Evolutionary conservation across 1,140 invertebrate species (phyloP).

Genomic region (Apocrypta bakeri): DNA sequence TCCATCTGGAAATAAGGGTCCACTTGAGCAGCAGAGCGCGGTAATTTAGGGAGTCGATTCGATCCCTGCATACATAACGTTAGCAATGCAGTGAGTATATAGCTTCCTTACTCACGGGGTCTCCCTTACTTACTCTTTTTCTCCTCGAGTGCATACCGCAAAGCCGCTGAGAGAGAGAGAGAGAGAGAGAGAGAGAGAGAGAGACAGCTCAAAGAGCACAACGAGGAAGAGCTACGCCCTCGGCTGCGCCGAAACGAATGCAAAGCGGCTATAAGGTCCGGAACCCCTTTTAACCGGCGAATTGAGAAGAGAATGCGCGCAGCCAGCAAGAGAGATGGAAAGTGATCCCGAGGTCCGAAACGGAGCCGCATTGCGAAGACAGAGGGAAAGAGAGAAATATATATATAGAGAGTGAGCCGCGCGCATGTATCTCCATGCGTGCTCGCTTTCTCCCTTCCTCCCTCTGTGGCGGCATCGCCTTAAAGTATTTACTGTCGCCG

Average conservation of each 20-base stretch:
- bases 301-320: conserved; percentile 11
- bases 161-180: neutral
- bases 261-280: conserved; percentile 61
- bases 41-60: neutral
- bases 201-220: conserved; percentile 68
- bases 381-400: too few species aligned
- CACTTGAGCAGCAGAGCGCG: neutral
- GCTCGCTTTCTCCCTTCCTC: conserved; percentile 42
- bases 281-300: conserved; percentile 3
- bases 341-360: conserved; percentile 34
- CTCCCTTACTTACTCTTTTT: neutral
- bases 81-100: neutral
- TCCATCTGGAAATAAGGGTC: conserved; percentile 39
- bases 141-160: neutral
- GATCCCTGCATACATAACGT: neutral
- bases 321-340: conserved; percentile 55
- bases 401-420: too few species aligned
- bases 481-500: conserved; percentile 68
- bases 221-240: conserved; percentile 59
- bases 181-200: neutral
- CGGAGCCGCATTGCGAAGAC: conserved; percentile 2
- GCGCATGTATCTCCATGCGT: conserved; percentile 22
- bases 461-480: conserved; percentile 59
- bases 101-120: neutral
- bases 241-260: conserved; percentile 72